Evolutionary conservation across 37 sponge, comb jelly and placozoan genomes (phyloP).

Genomic region (Beroe ovata): DNA sequence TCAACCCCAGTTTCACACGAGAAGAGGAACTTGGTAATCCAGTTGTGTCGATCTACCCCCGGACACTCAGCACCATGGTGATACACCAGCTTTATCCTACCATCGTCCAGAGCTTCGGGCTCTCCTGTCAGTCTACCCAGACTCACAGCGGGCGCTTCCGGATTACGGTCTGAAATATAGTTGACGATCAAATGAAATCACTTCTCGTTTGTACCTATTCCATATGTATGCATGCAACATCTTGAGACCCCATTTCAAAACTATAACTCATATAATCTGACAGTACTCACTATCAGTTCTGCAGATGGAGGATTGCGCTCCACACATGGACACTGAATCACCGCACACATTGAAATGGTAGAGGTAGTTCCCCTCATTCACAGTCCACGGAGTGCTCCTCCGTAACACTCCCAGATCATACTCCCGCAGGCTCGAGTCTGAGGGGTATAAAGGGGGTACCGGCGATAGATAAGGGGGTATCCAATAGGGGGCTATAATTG

Average conservation of each 20-base stretch:
- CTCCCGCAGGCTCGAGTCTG: slow-evolving; percentile 16
- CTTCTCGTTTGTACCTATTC: too few species aligned
- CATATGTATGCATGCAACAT: too few species aligned
- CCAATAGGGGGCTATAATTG: not conserved
- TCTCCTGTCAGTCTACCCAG: slow-evolving; percentile 42
- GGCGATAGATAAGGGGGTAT: too few species aligned
- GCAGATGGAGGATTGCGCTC: not conserved
- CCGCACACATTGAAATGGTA: slow-evolving; percentile 54
- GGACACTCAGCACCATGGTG: slow-evolving; percentile 29
- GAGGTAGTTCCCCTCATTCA: not conserved
- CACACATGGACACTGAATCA: not conserved
- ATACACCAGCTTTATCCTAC: not conserved
- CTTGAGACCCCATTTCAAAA: too few species aligned
- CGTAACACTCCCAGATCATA: slow-evolving; percentile 45
- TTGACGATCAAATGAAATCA: too few species aligned
- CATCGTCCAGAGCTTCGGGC: slow-evolving; percentile 2
- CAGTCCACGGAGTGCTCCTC: slow-evolving; percentile 11
- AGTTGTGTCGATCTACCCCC: not conserved
- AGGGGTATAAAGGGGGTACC: too few species aligned
- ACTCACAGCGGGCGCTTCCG: not conserved
- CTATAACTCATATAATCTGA: too few species aligned
- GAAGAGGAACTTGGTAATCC: slow-evolving; percentile 9
- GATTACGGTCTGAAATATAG: too few species aligned
- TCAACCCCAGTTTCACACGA: not conserved
- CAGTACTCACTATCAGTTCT: not conserved